Conservation (phyloP, 1,140 invertebrate genomes). For the Ylistrum balloti region DNA sequence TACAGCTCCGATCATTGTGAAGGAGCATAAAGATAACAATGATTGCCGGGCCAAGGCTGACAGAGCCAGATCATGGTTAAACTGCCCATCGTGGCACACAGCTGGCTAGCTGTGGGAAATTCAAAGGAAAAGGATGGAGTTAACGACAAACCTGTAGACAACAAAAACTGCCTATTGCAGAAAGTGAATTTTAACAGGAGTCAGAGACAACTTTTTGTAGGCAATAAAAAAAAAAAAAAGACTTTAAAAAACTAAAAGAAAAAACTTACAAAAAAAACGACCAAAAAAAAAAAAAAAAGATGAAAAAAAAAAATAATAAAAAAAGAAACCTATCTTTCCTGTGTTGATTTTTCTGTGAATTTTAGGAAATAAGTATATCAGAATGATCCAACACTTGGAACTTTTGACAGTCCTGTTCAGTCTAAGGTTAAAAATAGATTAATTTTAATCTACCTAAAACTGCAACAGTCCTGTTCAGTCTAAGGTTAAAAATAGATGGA, state of each 20-base stretch:
- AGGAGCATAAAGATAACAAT: constrained; percentile 21
- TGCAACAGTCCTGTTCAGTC: too few species aligned
- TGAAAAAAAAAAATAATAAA: constrained; percentile 11
- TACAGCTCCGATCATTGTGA: constrained; percentile 37
- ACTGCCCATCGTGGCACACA: not conserved
- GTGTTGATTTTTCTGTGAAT: not conserved
- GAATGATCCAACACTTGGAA: too few species aligned
- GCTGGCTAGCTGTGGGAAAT: constrained; percentile 8
- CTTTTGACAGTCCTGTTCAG: too few species aligned
- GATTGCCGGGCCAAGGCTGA: not conserved
- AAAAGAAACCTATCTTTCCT: constrained; percentile 22
- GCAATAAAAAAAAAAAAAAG: constrained; percentile 40
- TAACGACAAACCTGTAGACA: constrained; percentile 1
- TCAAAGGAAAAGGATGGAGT: not conserved
- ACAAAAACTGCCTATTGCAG: constrained; percentile 28
- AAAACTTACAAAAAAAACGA: not conserved
- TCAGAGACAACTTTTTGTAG: constrained; percentile 19
- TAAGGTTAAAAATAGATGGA: too few species aligned
- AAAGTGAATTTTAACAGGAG: constrained; percentile 19
- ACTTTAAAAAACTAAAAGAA: not conserved
- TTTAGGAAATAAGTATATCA: not conserved
- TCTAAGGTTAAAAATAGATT: too few species aligned
- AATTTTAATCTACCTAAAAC: too few species aligned
- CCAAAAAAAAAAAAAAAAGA: not conserved
- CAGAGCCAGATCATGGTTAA: constrained; percentile 18